Evolutionary conservation across 2,113 vertebrate species (phyloP).

Genomic region (Rhinoptilus africanus): DNA sequence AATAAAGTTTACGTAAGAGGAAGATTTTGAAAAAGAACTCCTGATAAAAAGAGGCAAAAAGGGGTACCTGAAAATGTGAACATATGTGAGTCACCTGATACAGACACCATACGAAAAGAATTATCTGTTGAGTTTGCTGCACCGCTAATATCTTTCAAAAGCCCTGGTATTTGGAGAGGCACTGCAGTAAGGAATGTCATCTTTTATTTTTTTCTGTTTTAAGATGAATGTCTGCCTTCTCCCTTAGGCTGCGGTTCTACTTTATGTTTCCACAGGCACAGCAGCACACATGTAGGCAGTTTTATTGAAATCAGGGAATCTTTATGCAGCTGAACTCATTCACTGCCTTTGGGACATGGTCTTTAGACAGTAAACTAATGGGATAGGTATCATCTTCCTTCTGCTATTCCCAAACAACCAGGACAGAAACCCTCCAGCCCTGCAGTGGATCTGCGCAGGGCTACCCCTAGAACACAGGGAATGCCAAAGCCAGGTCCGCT

Average conservation of each 20-base stretch:
- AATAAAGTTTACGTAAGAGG: background rate
- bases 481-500: background rate
- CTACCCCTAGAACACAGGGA: background rate
- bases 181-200: constrained; percentile 30
- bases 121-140: constrained; percentile 31
- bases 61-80: constrained; percentile 23
- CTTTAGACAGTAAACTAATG: background rate
- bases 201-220: background rate
- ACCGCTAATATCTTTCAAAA: constrained; percentile 12
- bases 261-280: background rate
- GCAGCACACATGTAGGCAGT: constrained; percentile 31
- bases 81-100: constrained; percentile 47
- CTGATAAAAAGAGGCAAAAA: background rate
- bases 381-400: background rate
- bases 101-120: constrained; percentile 5
- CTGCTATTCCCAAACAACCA: background rate
- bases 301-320: constrained; percentile 17
- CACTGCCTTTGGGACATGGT: background rate
- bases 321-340: background rate
- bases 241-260: constrained; percentile 26
- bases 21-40: background rate
- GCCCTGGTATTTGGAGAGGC: constrained; percentile 27
- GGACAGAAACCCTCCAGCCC: background rate
- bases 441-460: background rate
- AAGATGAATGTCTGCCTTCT: background rate